Base-by-base conservation (phyloP, 2,888 invertebrate genomes). In the Adelphocoris suturalis region DNA sequence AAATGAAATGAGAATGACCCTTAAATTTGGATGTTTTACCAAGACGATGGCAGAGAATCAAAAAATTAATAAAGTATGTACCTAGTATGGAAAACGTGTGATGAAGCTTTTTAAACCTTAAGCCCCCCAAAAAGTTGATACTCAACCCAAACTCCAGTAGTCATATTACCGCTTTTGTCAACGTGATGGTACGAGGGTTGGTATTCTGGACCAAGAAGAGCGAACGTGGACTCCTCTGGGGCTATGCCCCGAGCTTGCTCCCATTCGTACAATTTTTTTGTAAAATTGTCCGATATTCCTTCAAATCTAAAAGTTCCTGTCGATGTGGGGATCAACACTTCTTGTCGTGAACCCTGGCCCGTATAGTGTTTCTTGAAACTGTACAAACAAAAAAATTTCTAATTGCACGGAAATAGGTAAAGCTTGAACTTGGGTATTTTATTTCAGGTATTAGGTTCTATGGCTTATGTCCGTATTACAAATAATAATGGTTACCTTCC, bases 221-320 rank as follows among this genome's bases (percentile, higher is more conserved):
- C 97, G 92, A 97, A 97, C 0, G 97, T 97, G 0, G 97, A 97
- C 0, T 96, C 96, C 93, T 97, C 97, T 0, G 97, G 97, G 0
- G 96, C 96, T 90, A 97, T 97, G 0, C 97, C 97, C 90, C 96
- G 94, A n/a, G 97, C 96, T 92, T 97, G 97, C 93, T 97, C 97
- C 98, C 98, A 98, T 93, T 98, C 98, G 93, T 97, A 97, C 0
- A 98, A 94, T 92, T 97, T 97, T 46, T 96, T 96, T 0, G 98
- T 97, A 93, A 98, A 98, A 92, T 97, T 97, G 78, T 97, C 95
- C 0, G 97, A 97, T 92, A 98, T 97, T 7, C 95, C 97, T 94
- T 97, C 96, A 92, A 98, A 97, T 93, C 97, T 95, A 93, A 97
- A 97, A 52, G 97, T 96, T 0, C 97, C 97, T 0, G 96, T 96